phyloP scores from a whole-genome alignment of 1,140 invertebrate species.

The Musca vetustissima region DNA sequence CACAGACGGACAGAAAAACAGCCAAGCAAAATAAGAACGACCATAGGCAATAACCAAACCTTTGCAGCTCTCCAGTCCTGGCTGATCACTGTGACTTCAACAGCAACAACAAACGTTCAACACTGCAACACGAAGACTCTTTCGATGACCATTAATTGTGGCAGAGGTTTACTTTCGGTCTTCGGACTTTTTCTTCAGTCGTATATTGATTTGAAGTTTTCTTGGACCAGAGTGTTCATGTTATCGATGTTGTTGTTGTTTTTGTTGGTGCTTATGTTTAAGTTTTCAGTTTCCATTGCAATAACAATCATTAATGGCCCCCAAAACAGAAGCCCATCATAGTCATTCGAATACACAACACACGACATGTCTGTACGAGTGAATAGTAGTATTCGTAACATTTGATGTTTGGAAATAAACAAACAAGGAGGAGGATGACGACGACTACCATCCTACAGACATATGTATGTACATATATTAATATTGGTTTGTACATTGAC shows the following conservation, averaged over 20 bases:
- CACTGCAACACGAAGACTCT: neutral
- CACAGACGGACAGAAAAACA: neutral
- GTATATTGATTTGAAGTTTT: neutral
- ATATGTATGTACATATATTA: too few species aligned
- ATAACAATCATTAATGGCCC: constrained; percentile 7
- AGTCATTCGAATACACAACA: neutral
- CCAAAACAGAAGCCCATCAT: constrained; percentile 5
- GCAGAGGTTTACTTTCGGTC: too few species aligned
- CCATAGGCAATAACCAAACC: neutral
- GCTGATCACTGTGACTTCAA: too few species aligned
- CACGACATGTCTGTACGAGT: neutral
- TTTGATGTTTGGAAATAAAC: too few species aligned
- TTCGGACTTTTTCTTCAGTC: too few species aligned
- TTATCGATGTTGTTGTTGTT: neutral
- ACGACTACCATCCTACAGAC: too few species aligned
- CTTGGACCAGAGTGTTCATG: neutral
- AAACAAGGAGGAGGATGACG: too few species aligned
- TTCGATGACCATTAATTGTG: constrained; percentile 19
- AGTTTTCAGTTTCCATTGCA: constrained; percentile 21
- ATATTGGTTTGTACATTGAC: too few species aligned
- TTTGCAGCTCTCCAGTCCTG: neutral
- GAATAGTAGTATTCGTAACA: neutral
- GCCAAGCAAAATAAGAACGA: too few species aligned
- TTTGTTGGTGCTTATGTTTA: neutral
- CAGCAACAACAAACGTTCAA: too few species aligned